These are phyloP conservation scores for Eucidaris tribuloides DNA, from an alignment of 35 echinoderm and acorn worm genomes.

Conservation along the genomic window DNA sequence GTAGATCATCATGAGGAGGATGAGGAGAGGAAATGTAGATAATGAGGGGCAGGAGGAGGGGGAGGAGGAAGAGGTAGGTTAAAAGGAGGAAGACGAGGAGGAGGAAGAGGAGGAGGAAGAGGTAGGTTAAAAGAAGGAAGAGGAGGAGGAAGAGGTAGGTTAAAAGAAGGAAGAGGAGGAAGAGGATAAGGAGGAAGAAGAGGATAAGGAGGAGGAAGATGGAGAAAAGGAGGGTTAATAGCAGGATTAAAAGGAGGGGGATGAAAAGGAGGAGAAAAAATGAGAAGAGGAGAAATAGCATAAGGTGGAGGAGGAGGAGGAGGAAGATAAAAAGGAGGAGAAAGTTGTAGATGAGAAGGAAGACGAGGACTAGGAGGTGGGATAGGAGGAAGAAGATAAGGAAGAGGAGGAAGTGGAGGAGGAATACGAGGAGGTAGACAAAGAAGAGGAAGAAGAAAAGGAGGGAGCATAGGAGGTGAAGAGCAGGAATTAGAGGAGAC, in stretches of 20 bases:
- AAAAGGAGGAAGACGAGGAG: background rate
- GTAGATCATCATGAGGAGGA: background rate
- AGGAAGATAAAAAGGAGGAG: background rate
- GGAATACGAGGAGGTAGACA: background rate
- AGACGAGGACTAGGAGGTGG: too few species aligned
- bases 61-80: background rate
- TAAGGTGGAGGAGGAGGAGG: background rate
- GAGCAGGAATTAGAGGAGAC: too few species aligned
- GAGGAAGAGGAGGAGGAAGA: background rate
- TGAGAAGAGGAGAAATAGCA: background rate
- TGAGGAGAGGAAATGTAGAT: background rate
- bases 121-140: background rate
- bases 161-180: background rate
- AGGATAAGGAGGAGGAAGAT: background rate
- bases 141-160: background rate
- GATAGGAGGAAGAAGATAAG: background rate
- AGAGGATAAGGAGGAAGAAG: background rate
- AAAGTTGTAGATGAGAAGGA: too few species aligned
- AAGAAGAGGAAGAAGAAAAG: too few species aligned
- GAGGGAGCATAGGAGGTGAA: too few species aligned
- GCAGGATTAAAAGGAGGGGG: background rate
- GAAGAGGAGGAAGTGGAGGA: background rate
- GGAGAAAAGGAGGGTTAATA: background rate
- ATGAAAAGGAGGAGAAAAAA: background rate
- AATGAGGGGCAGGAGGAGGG: background rate